These are phyloP conservation scores for Helicolenus hilgendorfi DNA, from an alignment of 2,797 vertebrate species.

Conservation along the genomic window DNA sequence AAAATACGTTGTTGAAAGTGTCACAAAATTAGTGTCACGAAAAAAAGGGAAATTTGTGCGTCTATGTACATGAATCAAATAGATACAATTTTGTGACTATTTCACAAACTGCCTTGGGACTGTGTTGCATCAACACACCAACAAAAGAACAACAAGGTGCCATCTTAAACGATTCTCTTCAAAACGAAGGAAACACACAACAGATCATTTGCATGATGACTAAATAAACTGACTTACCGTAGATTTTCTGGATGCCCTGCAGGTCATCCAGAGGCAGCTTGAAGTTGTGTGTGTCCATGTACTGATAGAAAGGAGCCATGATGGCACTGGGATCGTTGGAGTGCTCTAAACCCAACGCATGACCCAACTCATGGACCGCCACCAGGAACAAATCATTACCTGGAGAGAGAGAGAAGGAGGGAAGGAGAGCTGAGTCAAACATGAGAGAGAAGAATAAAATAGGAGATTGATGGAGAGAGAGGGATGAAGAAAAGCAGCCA, in stretches of 20 bases:
- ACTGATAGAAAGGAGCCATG: slow-evolving; percentile 99
- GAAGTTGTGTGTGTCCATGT: slow-evolving; percentile 99
- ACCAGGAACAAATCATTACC: slow-evolving; percentile 98
- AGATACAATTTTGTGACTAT: fast-evolving
- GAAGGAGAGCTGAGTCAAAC: not conserved
- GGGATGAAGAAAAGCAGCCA: not conserved
- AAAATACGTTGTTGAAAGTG: too few relatives aligned
- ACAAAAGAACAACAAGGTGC: not conserved
- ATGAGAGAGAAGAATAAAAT: not conserved
- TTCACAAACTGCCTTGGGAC: too few relatives aligned
- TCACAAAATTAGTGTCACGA: too few relatives aligned
- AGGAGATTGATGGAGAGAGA: not conserved
- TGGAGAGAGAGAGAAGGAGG: slow-evolving; percentile 57
- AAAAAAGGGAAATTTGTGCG: too few relatives aligned
- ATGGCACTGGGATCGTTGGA: slow-evolving; percentile 98
- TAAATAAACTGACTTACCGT: slow-evolving; percentile 82
- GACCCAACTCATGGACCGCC: slow-evolving; percentile 97
- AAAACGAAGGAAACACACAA: not conserved
- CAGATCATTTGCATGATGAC: too few relatives aligned
- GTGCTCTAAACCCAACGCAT: slow-evolving; percentile 96
- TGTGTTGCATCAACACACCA: not conserved
- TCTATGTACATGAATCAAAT: too few relatives aligned
- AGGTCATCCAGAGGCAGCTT: slow-evolving; percentile 98
- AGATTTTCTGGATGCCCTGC: slow-evolving; percentile 98
- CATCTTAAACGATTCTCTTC: fast-evolving